Evolutionary conservation across 2,797 vertebrate genomes (phyloP).

Genomic region (Rhincodon typus): DNA sequence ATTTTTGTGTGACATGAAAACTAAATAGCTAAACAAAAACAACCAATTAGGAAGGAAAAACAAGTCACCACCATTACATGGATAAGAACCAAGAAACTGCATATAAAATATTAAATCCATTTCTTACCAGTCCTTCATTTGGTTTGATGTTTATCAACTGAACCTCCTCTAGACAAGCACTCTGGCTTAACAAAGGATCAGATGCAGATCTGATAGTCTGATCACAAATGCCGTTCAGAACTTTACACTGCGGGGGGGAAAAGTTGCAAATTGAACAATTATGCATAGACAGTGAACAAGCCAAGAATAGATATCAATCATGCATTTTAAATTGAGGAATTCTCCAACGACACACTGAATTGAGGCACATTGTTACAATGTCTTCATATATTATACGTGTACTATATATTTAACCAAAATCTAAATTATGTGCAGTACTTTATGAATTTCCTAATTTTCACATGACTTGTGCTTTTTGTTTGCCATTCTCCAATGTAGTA

Average conservation of each 20-base stretch:
- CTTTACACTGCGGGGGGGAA: constrained; percentile 63
- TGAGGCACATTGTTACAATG: background rate
- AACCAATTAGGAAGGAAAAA: background rate
- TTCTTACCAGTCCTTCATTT: constrained; percentile 83
- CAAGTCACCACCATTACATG: background rate
- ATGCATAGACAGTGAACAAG: background rate
- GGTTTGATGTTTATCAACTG: constrained; percentile 72
- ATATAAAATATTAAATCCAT: background rate
- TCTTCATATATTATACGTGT: background rate
- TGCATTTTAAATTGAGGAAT: background rate
- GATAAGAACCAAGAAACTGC: background rate
- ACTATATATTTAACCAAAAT: background rate
- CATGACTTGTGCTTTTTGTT: background rate
- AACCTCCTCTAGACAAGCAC: constrained; percentile 77
- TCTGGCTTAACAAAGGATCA: constrained; percentile 70
- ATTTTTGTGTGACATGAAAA: background rate
- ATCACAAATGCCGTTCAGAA: constrained; percentile 80
- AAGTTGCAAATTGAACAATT: constrained; percentile 26
- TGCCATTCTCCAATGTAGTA: background rate
- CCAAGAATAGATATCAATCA: background rate
- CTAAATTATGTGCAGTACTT: background rate
- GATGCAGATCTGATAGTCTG: constrained; percentile 68
- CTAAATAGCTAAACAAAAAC: background rate
- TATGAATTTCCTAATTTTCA: background rate
- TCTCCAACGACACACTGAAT: background rate